Conservation (phyloP, 2,113 vertebrate species). For the Lamprologus sp. region DNA sequence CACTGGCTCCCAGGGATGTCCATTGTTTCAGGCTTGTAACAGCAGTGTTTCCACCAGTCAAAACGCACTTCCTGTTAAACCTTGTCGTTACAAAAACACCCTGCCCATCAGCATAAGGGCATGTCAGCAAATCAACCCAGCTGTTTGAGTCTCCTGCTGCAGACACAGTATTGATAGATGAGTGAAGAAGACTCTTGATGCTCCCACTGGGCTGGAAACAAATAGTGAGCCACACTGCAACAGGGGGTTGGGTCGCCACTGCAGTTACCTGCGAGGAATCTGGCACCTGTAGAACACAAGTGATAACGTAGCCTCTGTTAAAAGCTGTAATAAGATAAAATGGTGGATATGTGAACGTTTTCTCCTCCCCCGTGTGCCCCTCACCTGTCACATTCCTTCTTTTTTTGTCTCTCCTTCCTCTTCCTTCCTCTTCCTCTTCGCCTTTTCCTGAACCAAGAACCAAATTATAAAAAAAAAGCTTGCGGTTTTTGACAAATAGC, state of each 20-base stretch:
- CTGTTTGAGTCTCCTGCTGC: constrained; percentile 41
- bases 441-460: constrained; percentile 43
- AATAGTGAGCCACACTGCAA: constrained; percentile 43
- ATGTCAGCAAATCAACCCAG: constrained; percentile 45
- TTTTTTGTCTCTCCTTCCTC: constrained; percentile 68
- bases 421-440: constrained; percentile 64
- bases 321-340: neutral
- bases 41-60: constrained; percentile 44
- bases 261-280: constrained; percentile 72
- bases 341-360: neutral
- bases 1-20: constrained; percentile 63
- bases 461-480: neutral
- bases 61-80: constrained; percentile 47
- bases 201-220: constrained; percentile 55
- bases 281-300: constrained; percentile 62
- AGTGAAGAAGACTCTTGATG: constrained; percentile 43
- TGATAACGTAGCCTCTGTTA: neutral
- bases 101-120: constrained; percentile 21
- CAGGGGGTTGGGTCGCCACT: constrained; percentile 20
- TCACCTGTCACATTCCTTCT: constrained; percentile 71
- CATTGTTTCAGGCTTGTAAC: constrained; percentile 40
- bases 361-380: neutral
- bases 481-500: neutral
- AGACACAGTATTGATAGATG: constrained; percentile 40
- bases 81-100: constrained; percentile 41